Conservation (phyloP, 1,140 invertebrate genomes). For the Cryptotermes secundus region DNA sequence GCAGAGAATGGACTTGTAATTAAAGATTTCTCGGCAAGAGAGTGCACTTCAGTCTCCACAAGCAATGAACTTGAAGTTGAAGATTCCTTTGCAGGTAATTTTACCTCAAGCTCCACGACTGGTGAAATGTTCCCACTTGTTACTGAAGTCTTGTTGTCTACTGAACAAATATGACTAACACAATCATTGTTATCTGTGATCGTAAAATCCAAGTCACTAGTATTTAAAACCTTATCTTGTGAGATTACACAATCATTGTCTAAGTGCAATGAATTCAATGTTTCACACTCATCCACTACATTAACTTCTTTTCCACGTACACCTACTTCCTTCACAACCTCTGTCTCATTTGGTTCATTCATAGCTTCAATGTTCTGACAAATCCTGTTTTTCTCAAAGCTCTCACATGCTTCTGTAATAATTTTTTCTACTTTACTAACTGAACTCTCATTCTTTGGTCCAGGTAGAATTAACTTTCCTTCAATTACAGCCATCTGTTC, state of each 20-base stretch:
- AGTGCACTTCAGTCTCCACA: background rate
- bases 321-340: background rate
- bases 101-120: background rate
- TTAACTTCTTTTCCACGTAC: background rate
- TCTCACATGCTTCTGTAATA: background rate
- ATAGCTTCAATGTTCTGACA: too few relatives aligned
- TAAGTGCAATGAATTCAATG: background rate
- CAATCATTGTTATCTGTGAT: background rate
- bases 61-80: background rate
- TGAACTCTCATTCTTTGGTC: background rate
- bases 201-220: background rate
- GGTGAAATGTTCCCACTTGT: background rate
- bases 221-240: background rate
- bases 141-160: background rate
- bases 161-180: background rate
- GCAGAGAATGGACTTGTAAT: background rate
- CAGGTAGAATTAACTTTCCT: background rate
- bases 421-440: background rate
- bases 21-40: background rate
- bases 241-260: slow-evolving; percentile 11
- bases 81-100: background rate
- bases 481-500: background rate
- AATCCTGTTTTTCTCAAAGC: background rate
- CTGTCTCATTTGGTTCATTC: background rate
- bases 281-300: background rate